These are phyloP conservation scores for Formica exsecta DNA, from an alignment of 1,140 invertebrate genomes.

Conservation along the genomic window DNA sequence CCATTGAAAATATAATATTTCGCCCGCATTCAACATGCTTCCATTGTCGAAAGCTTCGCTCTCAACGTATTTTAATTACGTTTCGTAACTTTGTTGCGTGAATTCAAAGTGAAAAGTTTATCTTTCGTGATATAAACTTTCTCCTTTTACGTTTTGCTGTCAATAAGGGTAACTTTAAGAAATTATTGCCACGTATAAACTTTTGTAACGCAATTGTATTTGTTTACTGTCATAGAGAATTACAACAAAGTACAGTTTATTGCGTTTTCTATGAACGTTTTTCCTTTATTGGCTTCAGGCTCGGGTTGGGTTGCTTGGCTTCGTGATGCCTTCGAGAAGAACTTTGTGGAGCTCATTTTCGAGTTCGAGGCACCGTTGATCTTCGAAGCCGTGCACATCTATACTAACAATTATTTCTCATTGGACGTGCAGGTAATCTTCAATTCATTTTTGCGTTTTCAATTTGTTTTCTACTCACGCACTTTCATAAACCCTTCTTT, in stretches of 20 bases:
- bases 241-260: slow-evolving; percentile 10
- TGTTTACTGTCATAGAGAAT: slow-evolving; percentile 25
- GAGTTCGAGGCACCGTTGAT: slow-evolving; percentile 90
- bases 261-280: slow-evolving; percentile 45
- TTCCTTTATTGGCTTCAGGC: slow-evolving; percentile 84
- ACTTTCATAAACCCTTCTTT: neutral
- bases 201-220: slow-evolving; percentile 9
- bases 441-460: slow-evolving; percentile 3
- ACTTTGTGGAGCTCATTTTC: slow-evolving; percentile 89
- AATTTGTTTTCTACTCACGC: neutral
- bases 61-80: neutral
- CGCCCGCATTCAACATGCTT: neutral
- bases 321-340: slow-evolving; percentile 87
- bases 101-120: slow-evolving; percentile 20
- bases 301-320: slow-evolving; percentile 94
- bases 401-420: slow-evolving; percentile 91
- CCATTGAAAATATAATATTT: slow-evolving; percentile 22
- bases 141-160: neutral
- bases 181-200: neutral
- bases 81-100: neutral
- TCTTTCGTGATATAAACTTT: slow-evolving; percentile 29
- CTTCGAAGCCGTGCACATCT: slow-evolving; percentile 89
- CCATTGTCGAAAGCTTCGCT: neutral
- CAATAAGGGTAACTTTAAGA: neutral
- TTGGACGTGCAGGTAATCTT: slow-evolving; percentile 89